phyloP scores from a whole-genome alignment of 2,113 vertebrate species.

The Zosterops borbonicus region DNA sequence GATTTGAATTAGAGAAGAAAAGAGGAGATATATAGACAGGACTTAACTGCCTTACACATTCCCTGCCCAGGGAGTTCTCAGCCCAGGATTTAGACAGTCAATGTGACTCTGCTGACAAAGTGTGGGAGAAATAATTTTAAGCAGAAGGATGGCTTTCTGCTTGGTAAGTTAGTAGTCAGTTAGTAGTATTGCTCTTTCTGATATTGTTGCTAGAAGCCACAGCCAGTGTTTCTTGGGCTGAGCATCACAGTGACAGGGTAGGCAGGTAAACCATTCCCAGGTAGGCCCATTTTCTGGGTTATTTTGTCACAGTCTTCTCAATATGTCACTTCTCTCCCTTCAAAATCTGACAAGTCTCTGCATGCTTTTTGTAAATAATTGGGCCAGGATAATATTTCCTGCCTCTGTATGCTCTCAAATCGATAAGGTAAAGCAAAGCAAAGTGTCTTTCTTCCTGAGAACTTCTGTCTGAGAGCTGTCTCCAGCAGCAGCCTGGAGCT shows the following conservation, averaged over 20 bases:
- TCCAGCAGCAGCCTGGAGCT: conserved; percentile 12
- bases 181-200: neutral
- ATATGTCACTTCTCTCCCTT: conserved; percentile 27
- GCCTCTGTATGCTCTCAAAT: conserved; percentile 37
- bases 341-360: conserved; percentile 35
- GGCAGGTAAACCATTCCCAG: conserved; percentile 16
- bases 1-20: neutral
- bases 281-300: conserved; percentile 6
- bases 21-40: neutral
- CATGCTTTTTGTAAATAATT: conserved; percentile 44
- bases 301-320: conserved; percentile 51
- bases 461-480: conserved; percentile 42
- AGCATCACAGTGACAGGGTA: neutral
- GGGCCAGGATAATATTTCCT: conserved; percentile 30
- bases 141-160: neutral
- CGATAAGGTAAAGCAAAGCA: conserved; percentile 48
- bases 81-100: neutral
- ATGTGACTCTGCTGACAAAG: neutral
- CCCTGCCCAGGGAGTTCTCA: neutral
- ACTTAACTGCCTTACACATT: neutral
- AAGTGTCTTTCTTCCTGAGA: conserved; percentile 46
- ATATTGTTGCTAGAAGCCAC: neutral
- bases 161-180: neutral
- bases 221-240: neutral
- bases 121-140: neutral